Base-by-base conservation (phyloP, 2,888 invertebrate species). In the Ectemnius cavifrons region DNA sequence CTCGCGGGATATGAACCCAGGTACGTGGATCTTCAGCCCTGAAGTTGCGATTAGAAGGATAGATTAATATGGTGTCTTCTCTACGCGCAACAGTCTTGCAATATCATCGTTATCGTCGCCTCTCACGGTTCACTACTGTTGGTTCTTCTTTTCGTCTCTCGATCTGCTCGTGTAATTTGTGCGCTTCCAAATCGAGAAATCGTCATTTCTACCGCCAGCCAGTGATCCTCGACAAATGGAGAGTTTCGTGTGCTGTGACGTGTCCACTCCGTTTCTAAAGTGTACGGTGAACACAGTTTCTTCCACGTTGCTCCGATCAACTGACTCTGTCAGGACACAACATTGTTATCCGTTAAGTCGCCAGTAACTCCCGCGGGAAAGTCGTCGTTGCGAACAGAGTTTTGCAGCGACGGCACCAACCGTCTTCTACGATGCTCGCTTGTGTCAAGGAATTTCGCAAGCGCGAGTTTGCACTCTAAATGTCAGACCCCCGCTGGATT, bases 1-100 rank as follows among this genome's bases (percentile, higher is more conserved):
- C 83, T 77, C 76, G 75, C 87, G 85, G 90, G 89, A 90, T 90
- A 90, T 90, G 90, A 88, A 86, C 89, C 88, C 89, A 90, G 90
- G 89, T 90, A 88, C 79, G 89, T 89, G 84, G 63, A 66, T 69
- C 45, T 67, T 65, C 70, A 4, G n/a, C 28, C 46, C 63, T 57
- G 74, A 71, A 68, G 63, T 65, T 58, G 63, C 57, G 28, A 47
- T 11, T 28, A 20, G 16, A 16, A 37, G 64, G 37, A 56, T 56
- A 64, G 60, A 60, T 37, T 37, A 37, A 11, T 37, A 23, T 37
- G 37, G 37, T 23, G 23, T 23, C 23, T 23, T 3, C 23, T 23
- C 37, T 37, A 11, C 37, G 37, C 8, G 8, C 37, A 37, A 37
- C 37, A 37, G 0, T 37, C 37, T 37, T 37, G 0, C 5, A 37